Base-by-base conservation (phyloP, 2,113 vertebrate genomes). In the Gambusia affinis region DNA sequence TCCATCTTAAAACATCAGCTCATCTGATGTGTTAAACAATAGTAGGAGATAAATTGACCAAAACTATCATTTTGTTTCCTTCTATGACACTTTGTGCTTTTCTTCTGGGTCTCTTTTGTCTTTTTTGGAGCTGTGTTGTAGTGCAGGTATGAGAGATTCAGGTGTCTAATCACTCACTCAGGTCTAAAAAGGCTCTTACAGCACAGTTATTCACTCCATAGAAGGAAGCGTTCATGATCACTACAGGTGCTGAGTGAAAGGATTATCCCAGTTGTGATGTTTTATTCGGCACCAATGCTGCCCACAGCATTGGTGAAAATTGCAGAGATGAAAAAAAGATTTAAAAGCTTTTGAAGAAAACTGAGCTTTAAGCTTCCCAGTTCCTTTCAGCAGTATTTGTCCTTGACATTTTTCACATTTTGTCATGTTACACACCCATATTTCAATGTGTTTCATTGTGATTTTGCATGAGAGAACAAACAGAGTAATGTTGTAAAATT, bases 131-230 rank as follows among this genome's bases (percentile, higher is more conserved):
- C 19, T 15, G 33, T 68, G 67, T 83, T 71, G 27, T 31, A 60
- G n/a, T 8, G n/a, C 39, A 42, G 39, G 39, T 15, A 0, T n/a
- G 67, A 51, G 61, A 12, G 64, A 76, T 73, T 28, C 78, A 74
- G 83, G 77, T 73, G 70, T 76, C 70, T 57, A 75, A 72, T 82
- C 72, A 82, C 30, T 78, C 76, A 80, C 30, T 78, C 54, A 66
- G 42, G 60, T 81, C 70, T 60, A 27, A 76, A 77, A 74, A 77
- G 31, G 27, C 62, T 64, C n/a, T 17, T 81, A 80, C 64, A 60
- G 15, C 78, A 31, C 60, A 35, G 60, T 67, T 72, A 67, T 37
- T 75, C 37, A 51, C 60, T 28, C 19, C 28, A 8, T 35, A 67
- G 60, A 68, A 78, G 67, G 67, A 61, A 65, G 61, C 64, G 42